These are phyloP conservation scores for Eupristina koningsbergeri DNA, from an alignment of 1,140 invertebrate genomes.

Conservation along the genomic window DNA sequence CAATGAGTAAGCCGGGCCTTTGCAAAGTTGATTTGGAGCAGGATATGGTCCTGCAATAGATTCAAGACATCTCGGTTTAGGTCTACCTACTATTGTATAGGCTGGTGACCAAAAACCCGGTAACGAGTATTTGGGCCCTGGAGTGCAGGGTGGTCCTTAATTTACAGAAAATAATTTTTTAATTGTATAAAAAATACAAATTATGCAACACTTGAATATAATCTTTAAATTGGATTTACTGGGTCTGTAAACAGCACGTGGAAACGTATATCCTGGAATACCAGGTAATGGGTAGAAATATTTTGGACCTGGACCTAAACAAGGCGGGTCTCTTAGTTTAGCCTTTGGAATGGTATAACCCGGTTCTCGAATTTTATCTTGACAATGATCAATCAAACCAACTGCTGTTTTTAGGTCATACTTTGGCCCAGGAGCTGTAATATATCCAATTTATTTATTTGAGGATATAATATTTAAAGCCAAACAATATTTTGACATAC, in stretches of 20 bases:
- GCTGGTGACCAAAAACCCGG: conserved; percentile 35
- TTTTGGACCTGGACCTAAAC: conserved; percentile 61
- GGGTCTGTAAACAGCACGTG: conserved; percentile 27
- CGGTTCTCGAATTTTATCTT: conserved; percentile 62
- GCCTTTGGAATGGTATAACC: conserved; percentile 61
- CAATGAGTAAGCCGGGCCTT: conserved; percentile 33
- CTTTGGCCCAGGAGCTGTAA: conserved; percentile 65
- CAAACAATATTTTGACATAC: conserved; percentile 29
- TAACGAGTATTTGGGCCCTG: conserved; percentile 39
- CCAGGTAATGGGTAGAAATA: conserved; percentile 53
- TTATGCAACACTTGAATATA: conserved; percentile 10
- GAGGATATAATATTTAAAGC: not conserved
- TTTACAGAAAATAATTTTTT: not conserved
- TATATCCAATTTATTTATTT: not conserved
- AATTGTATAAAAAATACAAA: not conserved
- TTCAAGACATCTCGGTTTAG: not conserved
- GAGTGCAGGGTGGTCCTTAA: not conserved
- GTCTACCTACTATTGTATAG: conserved; percentile 1
- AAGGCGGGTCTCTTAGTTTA: not conserved
- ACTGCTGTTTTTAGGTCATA: conserved; percentile 63
- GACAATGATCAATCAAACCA: conserved; percentile 64
- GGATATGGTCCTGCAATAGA: conserved; percentile 30
- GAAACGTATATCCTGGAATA: conserved; percentile 56
- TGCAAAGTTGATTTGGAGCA: not conserved
- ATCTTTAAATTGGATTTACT: conserved; percentile 52